Conservation (phyloP, 2,888 invertebrate genomes). For the Plagiodera versicolora region DNA sequence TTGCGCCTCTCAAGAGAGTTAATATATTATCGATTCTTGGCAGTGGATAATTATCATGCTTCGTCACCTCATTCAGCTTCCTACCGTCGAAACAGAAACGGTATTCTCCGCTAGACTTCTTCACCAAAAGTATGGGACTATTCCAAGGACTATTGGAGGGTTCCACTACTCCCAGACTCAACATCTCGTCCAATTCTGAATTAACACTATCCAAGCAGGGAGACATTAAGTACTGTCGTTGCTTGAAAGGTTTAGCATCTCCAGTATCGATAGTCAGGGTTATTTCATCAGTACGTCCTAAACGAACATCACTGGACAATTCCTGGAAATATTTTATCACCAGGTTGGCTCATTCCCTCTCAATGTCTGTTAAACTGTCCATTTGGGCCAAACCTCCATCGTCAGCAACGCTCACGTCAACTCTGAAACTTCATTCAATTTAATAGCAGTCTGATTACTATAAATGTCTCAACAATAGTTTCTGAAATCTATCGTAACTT, state of each 20-base stretch:
- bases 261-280: slow-evolving; percentile 27
- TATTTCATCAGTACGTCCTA: slow-evolving; percentile 29
- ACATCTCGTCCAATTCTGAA: slow-evolving; percentile 34
- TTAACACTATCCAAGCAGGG: slow-evolving; percentile 9
- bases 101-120: neutral
- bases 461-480: slow-evolving; percentile 17
- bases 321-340: slow-evolving; percentile 17
- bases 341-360: slow-evolving; percentile 7
- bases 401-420: neutral
- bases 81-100: slow-evolving; percentile 16
- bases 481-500: slow-evolving; percentile 15
- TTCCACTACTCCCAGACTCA: slow-evolving; percentile 32
- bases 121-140: slow-evolving; percentile 34
- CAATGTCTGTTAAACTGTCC: neutral
- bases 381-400: neutral
- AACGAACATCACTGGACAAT: slow-evolving; percentile 17
- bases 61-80: slow-evolving; percentile 9
- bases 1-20: slow-evolving; percentile 11
- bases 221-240: slow-evolving; percentile 17
- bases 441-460: neutral
- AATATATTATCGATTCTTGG: slow-evolving; percentile 24
- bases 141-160: slow-evolving; percentile 36
- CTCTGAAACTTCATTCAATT: neutral
- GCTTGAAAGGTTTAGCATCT: slow-evolving; percentile 23
- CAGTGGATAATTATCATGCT: slow-evolving; percentile 21